Percentiles rank a stretch among this genome's conserved stretches.
Conservation (phyloP, 2,797 vertebrate genomes). For the Anabacerthia variegaticeps region DNA sequence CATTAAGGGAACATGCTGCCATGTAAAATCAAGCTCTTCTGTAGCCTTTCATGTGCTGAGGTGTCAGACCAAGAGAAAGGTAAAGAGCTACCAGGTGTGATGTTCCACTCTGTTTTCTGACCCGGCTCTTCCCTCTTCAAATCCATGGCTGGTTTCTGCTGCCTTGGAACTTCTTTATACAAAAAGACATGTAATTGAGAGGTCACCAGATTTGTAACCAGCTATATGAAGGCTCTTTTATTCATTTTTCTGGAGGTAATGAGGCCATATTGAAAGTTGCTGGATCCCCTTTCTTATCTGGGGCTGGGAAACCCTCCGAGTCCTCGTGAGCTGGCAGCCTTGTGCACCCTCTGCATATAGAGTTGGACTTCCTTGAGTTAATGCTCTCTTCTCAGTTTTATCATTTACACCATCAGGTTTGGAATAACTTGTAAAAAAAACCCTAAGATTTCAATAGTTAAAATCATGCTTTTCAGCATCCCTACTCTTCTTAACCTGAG, state of each 20-base stretch:
- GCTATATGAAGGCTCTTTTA: not conserved
- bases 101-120: not conserved
- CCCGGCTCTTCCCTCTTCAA: accelerated
- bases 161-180: not conserved
- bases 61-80: not conserved
- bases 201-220: not conserved
- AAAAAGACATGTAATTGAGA: accelerated
- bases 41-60: accelerated
- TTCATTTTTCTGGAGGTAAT: not conserved
- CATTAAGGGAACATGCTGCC: not conserved
- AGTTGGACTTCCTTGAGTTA: not conserved
- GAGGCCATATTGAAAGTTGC: not conserved
- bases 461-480: not conserved
- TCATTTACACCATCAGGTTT: not conserved
- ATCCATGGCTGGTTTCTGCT: not conserved
- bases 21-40: not conserved
- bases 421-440: not conserved
- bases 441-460: not conserved
- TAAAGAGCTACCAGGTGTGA: accelerated
- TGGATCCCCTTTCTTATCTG: not conserved
- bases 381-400: not conserved
- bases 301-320: not conserved
- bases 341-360: not conserved
- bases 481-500: not conserved
- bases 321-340: accelerated